phyloP scores from a whole-genome alignment of 2,797 vertebrate species.

The Psittacula echo region DNA sequence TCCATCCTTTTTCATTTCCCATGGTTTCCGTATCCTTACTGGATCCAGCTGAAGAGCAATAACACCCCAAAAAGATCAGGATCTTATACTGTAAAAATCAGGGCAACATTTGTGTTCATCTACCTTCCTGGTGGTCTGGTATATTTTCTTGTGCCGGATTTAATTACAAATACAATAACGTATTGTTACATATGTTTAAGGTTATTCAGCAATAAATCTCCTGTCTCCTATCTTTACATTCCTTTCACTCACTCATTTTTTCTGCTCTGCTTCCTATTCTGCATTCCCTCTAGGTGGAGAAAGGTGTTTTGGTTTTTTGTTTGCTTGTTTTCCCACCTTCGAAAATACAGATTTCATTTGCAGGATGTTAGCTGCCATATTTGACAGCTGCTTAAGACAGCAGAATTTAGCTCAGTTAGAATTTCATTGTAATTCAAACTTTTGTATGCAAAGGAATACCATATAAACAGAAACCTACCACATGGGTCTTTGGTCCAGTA shows the following conservation, averaged over 20 bases:
- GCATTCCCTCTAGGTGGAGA: not conserved
- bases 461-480: not conserved
- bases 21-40: not conserved
- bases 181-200: not conserved
- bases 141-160: not conserved
- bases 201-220: not conserved
- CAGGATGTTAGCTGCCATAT: not conserved
- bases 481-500: not conserved
- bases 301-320: not conserved
- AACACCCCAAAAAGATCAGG: not conserved
- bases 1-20: not conserved
- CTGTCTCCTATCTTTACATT: not conserved
- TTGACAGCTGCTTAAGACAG: not conserved
- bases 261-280: not conserved
- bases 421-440: not conserved
- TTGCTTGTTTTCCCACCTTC: not conserved
- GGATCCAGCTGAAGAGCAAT: not conserved
- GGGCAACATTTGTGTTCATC: not conserved
- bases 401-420: not conserved
- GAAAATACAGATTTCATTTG: not conserved
- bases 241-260: not conserved
- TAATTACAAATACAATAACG: not conserved
- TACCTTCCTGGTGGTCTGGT: not conserved
- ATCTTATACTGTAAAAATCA: not conserved
- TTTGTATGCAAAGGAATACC: not conserved